Evolutionary conservation across 2,113 vertebrate species (phyloP).

Genomic region (Nettapus auritus): DNA sequence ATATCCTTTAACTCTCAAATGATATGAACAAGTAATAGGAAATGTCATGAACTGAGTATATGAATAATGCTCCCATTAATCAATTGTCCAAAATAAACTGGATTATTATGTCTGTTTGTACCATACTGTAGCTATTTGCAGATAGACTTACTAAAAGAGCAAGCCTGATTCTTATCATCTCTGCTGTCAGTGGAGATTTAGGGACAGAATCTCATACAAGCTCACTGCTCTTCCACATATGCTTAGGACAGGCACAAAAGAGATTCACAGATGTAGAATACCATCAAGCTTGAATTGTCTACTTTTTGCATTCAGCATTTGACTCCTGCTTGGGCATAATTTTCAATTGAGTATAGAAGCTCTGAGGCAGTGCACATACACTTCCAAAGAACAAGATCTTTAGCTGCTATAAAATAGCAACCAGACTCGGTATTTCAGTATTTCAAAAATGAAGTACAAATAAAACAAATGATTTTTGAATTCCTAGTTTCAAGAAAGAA

Average conservation of each 20-base stretch:
- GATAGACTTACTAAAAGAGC: conserved; percentile 6
- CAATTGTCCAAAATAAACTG: conserved; percentile 60
- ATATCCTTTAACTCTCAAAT: conserved; percentile 65
- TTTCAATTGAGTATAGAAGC: neutral
- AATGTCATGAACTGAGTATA: conserved; percentile 43
- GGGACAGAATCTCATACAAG: neutral
- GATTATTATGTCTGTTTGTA: conserved; percentile 51
- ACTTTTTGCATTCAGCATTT: neutral
- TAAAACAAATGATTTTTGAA: neutral
- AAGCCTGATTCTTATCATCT: neutral
- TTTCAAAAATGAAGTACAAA: neutral
- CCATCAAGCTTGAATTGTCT: neutral
- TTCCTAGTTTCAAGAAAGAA: neutral
- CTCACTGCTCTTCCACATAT: neutral
- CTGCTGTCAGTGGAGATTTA: neutral
- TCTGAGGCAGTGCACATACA: neutral
- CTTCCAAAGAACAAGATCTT: neutral
- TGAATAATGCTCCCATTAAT: conserved; percentile 65
- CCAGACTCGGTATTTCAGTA: neutral
- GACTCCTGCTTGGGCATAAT: neutral
- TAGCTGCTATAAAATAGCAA: neutral
- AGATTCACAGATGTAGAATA: neutral
- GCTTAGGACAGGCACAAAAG: neutral
- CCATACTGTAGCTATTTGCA: conserved; percentile 36
- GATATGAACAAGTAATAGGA: conserved; percentile 60